A percentile compares a stretch with the other conserved stretches of the same genome.
phyloP scores from a whole-genome alignment of 2,888 invertebrate species.

The Cyclophora punctaria region DNA sequence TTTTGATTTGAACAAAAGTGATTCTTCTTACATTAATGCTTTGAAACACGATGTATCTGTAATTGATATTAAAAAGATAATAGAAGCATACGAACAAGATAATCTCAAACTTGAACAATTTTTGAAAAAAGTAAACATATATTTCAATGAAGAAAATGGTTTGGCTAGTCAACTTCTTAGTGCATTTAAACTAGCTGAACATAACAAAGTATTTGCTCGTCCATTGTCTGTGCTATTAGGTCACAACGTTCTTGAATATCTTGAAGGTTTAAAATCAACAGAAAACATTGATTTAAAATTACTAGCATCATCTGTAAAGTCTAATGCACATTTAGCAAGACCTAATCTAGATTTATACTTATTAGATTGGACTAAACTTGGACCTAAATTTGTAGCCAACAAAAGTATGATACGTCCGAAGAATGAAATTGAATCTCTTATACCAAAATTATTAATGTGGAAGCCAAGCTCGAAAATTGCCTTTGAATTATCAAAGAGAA shows the following conservation, averaged over 20 bases:
- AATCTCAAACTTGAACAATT: conserved; percentile 16
- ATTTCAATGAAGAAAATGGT: conserved; percentile 39
- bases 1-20: background rate
- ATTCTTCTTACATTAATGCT: background rate
- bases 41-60: background rate
- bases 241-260: conserved; percentile 1
- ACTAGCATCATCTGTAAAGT: conserved; percentile 28
- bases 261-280: conserved; percentile 9
- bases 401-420: conserved; percentile 26
- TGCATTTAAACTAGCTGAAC: conserved; percentile 5
- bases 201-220: conserved; percentile 1
- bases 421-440: conserved; percentile 18
- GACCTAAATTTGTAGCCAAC: conserved; percentile 40
- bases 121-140: conserved; percentile 32
- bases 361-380: conserved; percentile 30
- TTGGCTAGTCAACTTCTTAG: conserved; percentile 25
- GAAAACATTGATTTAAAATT: conserved; percentile 12
- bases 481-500: conserved; percentile 27
- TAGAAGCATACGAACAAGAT: background rate
- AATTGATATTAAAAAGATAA: background rate
- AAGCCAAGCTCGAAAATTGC: conserved; percentile 29
- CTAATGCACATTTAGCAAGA: conserved; percentile 31
- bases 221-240: conserved; percentile 16
- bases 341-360: conserved; percentile 27
- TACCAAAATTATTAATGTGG: conserved; percentile 25